Evolutionary conservation across 2,888 invertebrate genomes (phyloP).

Genomic region (Dynastes grantii): DNA sequence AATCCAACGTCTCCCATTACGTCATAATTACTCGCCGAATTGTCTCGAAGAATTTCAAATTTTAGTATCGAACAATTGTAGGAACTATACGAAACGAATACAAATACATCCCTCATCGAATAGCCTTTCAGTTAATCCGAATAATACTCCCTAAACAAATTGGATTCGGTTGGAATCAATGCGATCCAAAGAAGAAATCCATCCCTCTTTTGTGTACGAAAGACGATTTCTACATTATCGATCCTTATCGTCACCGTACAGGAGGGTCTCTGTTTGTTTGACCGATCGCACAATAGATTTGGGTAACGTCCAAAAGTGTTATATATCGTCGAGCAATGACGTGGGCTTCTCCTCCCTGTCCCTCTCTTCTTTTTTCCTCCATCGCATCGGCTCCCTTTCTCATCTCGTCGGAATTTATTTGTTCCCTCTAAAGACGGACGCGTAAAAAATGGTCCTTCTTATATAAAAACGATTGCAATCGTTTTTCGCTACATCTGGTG

Average conservation of each 20-base stretch:
- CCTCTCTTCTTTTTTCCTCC: background rate
- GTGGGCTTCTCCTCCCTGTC: background rate
- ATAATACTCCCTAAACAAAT: too few species aligned
- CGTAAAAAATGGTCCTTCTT: conserved; percentile 15
- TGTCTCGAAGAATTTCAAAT: too few species aligned
- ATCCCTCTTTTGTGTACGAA: background rate
- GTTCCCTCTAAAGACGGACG: conserved; percentile 22
- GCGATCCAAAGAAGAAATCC: too few species aligned
- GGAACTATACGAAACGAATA: too few species aligned
- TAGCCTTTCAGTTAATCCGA: too few species aligned
- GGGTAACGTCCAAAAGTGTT: conserved; percentile 44
- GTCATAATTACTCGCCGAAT: too few species aligned
- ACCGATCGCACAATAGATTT: conserved; percentile 38
- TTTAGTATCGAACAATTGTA: too few species aligned
- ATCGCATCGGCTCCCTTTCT: background rate
- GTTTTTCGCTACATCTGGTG: conserved; percentile 19
- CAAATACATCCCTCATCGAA: too few species aligned
- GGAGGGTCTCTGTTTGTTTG: conserved; percentile 33
- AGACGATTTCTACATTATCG: conserved; percentile 22
- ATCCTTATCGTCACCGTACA: conserved; percentile 5
- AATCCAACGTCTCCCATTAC: too few species aligned
- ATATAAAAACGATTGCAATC: conserved; percentile 22
- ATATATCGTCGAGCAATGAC: conserved; percentile 41
- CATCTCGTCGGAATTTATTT: conserved; percentile 21
- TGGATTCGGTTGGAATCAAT: too few species aligned